These are phyloP conservation scores for Helleia helle DNA, from an alignment of 2,888 invertebrate genomes.

Conservation along the genomic window DNA sequence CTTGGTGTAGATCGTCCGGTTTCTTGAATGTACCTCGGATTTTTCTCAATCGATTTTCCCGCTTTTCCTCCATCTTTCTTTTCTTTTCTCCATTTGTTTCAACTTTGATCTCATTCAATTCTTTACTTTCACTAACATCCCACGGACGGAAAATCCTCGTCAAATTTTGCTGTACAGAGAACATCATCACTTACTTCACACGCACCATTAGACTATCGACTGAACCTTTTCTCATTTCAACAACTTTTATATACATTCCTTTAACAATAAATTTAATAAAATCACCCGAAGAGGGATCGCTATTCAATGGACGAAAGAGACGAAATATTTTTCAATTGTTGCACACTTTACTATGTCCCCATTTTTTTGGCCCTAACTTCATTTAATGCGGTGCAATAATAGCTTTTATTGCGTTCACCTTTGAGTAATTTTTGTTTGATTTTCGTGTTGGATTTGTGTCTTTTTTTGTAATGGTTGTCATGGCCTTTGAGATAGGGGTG, in stretches of 20 bases:
- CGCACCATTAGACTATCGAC: conserved; percentile 47
- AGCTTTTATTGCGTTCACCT: conserved; percentile 21
- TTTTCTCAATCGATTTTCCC: conserved; percentile 58
- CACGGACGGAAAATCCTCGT: conserved; percentile 77
- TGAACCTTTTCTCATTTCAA: conserved; percentile 61
- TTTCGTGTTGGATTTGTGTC: conserved; percentile 21
- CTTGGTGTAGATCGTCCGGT: conserved; percentile 56
- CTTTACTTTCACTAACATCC: conserved; percentile 63
- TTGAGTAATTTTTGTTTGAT: conserved; percentile 23
- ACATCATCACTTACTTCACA: conserved; percentile 45
- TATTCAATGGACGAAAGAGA: conserved; percentile 68
- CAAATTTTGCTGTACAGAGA: conserved; percentile 49
- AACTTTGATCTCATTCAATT: conserved; percentile 21
- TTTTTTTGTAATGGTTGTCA: conserved; percentile 34
- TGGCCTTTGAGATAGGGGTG: conserved; percentile 70
- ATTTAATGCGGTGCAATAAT: conserved; percentile 16
- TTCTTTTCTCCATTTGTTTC: conserved; percentile 32
- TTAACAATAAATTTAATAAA: conserved; percentile 73
- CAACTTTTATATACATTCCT: conserved; percentile 71
- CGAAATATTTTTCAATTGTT: conserved; percentile 73
- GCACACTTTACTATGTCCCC: conserved; percentile 47
- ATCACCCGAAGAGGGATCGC: conserved; percentile 60
- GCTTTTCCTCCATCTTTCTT: conserved; percentile 38
- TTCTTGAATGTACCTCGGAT: conserved; percentile 59
- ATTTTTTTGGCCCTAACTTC: conserved; percentile 26